Percentiles rank a stretch among this genome's conserved stretches.
Conservation (phyloP, 35 echinoderm and acorn worm genomes). For the Heliocidaris tuberculata region DNA sequence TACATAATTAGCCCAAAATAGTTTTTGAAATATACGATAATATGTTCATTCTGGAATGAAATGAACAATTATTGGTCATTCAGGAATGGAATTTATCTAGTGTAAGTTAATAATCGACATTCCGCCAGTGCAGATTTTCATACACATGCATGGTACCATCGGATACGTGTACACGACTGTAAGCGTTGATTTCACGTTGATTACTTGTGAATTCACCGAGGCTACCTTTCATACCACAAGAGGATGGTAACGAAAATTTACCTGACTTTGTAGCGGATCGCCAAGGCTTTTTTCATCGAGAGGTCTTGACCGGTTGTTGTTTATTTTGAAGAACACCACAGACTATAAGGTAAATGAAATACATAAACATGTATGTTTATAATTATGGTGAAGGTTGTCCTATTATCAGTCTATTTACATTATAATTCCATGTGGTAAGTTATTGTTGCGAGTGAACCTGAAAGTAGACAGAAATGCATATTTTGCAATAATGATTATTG, state of each 20-base stretch:
- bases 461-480: too few species aligned
- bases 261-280: not conserved
- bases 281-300: not conserved
- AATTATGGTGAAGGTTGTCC: too few species aligned
- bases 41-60: not conserved
- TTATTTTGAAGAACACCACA: not conserved
- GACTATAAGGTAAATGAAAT: not conserved
- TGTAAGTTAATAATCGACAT: not conserved
- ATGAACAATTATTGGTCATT: not conserved
- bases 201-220: too few species aligned
- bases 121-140: not conserved
- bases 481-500: too few species aligned
- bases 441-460: too few species aligned
- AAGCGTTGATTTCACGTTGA: not conserved
- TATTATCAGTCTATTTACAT: too few species aligned
- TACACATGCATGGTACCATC: too few species aligned
- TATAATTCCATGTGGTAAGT: too few species aligned
- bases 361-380: too few species aligned
- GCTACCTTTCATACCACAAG: not conserved
- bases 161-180: not conserved
- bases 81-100: not conserved
- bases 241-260: not conserved
- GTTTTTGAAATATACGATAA: not conserved
- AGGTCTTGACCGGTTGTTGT: not conserved
- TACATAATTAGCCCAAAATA: not conserved